Conservation (phyloP, 2,113 vertebrate genomes). For the Oryzias javanicus region DNA sequence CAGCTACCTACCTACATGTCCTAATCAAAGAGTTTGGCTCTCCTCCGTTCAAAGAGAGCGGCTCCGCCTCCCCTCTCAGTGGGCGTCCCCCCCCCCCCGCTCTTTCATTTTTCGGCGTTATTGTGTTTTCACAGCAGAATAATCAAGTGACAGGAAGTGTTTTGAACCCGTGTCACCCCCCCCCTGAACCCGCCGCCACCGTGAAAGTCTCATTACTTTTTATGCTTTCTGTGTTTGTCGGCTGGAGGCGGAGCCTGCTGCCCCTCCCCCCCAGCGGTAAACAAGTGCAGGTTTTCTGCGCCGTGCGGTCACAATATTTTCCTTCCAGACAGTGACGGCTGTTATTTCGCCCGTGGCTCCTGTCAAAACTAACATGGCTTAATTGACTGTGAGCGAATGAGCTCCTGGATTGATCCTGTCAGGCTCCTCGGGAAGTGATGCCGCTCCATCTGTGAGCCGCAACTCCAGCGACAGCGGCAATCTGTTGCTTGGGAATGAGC, state of each 20-base stretch:
- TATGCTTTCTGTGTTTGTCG: constrained; percentile 42
- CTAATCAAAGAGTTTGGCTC: constrained; percentile 70
- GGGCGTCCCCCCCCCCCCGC: constrained; percentile 35
- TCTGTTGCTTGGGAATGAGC: constrained; percentile 75
- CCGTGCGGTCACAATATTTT: constrained; percentile 68
- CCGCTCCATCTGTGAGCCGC: constrained; percentile 74
- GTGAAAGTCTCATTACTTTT: constrained; percentile 53
- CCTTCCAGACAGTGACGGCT: constrained; percentile 71
- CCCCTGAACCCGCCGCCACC: constrained; percentile 30
- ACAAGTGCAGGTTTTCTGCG: constrained; percentile 40
- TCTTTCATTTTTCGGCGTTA: constrained; percentile 25
- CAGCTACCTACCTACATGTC: constrained; percentile 69
- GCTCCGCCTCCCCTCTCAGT: constrained; percentile 49
- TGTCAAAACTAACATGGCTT: constrained; percentile 80
- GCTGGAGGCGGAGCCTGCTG: constrained; percentile 45
- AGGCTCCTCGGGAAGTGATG: constrained; percentile 70
- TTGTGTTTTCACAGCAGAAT: constrained; percentile 53
- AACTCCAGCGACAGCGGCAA: constrained; percentile 71
- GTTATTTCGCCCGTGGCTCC: constrained; percentile 77
- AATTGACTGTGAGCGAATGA: constrained; percentile 78
- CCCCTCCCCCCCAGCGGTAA: constrained; percentile 49
- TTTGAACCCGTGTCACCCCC: constrained; percentile 16
- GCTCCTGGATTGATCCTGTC: constrained; percentile 73
- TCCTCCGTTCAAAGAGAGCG: constrained; percentile 57
- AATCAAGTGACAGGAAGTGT: constrained; percentile 46